Percentiles rank a stretch among this genome's conserved stretches.
These are phyloP conservation scores for Schlechtendalia chinensis DNA, from an alignment of 1,140 invertebrate species.

Conservation along the genomic window DNA sequence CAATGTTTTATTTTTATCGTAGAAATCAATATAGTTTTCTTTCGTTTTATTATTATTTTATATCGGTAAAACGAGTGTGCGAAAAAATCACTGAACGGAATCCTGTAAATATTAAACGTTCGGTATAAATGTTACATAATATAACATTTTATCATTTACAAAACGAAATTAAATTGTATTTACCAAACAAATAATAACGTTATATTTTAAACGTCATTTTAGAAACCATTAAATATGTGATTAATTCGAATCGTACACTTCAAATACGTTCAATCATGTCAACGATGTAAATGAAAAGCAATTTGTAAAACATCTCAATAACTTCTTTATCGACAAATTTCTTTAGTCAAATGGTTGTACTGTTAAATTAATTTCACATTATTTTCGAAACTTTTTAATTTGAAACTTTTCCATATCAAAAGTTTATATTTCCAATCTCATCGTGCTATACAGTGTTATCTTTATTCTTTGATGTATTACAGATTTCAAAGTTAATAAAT, in stretches of 20 bases:
- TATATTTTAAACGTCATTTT: too few species aligned
- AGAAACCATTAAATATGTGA: too few species aligned
- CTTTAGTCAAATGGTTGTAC: background rate
- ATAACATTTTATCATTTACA: too few species aligned
- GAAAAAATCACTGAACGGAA: too few species aligned
- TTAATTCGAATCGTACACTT: background rate
- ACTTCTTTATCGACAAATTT: background rate
- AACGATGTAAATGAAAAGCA: background rate
- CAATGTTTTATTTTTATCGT: too few species aligned
- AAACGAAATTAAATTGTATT: too few species aligned
- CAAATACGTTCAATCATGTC: background rate
- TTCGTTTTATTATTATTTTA: too few species aligned
- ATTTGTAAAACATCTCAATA: background rate
- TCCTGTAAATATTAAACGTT: too few species aligned
- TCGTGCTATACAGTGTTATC: background rate
- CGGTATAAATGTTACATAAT: too few species aligned
- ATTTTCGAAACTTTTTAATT: background rate
- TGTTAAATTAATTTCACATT: slow-evolving; percentile 6
- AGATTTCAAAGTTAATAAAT: slow-evolving; percentile 8
- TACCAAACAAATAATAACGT: too few species aligned
- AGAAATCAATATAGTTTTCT: too few species aligned
- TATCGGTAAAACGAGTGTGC: too few species aligned
- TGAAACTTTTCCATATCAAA: background rate
- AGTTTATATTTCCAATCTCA: background rate
- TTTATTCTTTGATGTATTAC: background rate